Evolutionary conservation across 2,113 vertebrate genomes (phyloP).

Genomic region (Burhinus oedicnemus): DNA sequence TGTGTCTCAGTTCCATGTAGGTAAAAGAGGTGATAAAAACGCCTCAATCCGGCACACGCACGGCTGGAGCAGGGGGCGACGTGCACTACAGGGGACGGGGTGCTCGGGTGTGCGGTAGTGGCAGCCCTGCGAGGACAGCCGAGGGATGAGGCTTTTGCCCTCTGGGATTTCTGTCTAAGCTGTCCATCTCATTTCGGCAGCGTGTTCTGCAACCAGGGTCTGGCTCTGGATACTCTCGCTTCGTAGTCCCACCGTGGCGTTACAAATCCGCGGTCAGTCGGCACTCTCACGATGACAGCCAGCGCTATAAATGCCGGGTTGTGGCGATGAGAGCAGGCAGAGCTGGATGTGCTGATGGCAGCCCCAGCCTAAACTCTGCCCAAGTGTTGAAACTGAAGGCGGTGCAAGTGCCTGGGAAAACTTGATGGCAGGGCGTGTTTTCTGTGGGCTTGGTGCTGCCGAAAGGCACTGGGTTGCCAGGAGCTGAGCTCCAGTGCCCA

Average conservation of each 20-base stretch:
- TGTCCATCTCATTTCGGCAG: neutral
- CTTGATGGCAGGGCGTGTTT: neutral
- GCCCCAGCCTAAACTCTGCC: neutral
- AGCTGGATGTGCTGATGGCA: neutral
- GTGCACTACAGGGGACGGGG: fast-evolving
- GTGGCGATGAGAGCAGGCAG: neutral
- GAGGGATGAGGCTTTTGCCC: neutral
- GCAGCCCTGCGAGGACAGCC: neutral
- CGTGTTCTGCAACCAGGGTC: neutral
- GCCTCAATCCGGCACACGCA: neutral
- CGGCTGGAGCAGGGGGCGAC: neutral
- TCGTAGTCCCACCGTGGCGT: neutral
- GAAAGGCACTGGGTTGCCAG: neutral
- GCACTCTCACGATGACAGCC: neutral
- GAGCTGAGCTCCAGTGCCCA: neutral
- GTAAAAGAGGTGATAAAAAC: neutral
- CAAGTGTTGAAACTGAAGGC: neutral
- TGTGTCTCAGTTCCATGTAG: neutral
- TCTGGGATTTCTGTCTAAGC: neutral
- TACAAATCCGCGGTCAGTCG: neutral
- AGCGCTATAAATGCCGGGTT: neutral
- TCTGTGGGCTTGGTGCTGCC: neutral
- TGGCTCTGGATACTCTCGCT: neutral
- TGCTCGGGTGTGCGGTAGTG: neutral
- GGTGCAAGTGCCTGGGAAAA: neutral